Evolutionary conservation across 2,888 invertebrate genomes (phyloP).

Genomic region (Stenoptilia bipunctidactyla): DNA sequence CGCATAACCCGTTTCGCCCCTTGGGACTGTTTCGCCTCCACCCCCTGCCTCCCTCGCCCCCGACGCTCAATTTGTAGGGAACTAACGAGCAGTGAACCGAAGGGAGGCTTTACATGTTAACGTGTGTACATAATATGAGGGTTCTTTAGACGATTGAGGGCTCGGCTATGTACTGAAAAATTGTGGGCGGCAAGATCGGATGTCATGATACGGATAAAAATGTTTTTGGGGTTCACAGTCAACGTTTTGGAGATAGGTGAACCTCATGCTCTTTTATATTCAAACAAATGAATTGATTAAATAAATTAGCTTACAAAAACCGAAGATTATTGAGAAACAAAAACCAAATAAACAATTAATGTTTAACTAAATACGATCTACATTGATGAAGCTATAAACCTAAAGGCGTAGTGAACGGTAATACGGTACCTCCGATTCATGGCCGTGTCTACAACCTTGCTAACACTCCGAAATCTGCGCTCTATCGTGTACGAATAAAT

Average conservation of each 20-base stretch:
- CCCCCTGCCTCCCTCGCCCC: slow-evolving; percentile 16
- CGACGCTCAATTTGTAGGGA: slow-evolving; percentile 30
- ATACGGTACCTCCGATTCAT: slow-evolving; percentile 8
- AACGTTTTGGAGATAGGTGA: too few species aligned
- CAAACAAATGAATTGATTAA: too few species aligned
- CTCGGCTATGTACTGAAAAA: neutral
- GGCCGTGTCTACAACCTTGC: slow-evolving; percentile 14
- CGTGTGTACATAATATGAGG: slow-evolving; percentile 21
- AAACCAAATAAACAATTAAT: too few species aligned
- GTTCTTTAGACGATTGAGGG: slow-evolving; percentile 6
- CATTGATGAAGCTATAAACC: too few species aligned
- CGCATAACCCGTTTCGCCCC: slow-evolving; percentile 16
- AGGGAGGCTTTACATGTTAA: slow-evolving; percentile 22
- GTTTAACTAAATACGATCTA: too few species aligned
- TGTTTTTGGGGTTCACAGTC: neutral
- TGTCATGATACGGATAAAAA: neutral
- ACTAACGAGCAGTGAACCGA: slow-evolving; percentile 48
- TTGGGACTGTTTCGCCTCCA: slow-evolving; percentile 7
- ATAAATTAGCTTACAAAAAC: too few species aligned
- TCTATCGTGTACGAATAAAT: slow-evolving; percentile 38
- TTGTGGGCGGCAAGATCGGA: neutral
- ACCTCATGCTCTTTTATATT: too few species aligned
- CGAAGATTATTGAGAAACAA: too few species aligned
- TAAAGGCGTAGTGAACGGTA: too few species aligned
- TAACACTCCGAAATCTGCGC: slow-evolving; percentile 38